These are phyloP conservation scores for Argyrosomus japonicus DNA, from an alignment of 2,113 vertebrate species.

Conservation along the genomic window DNA sequence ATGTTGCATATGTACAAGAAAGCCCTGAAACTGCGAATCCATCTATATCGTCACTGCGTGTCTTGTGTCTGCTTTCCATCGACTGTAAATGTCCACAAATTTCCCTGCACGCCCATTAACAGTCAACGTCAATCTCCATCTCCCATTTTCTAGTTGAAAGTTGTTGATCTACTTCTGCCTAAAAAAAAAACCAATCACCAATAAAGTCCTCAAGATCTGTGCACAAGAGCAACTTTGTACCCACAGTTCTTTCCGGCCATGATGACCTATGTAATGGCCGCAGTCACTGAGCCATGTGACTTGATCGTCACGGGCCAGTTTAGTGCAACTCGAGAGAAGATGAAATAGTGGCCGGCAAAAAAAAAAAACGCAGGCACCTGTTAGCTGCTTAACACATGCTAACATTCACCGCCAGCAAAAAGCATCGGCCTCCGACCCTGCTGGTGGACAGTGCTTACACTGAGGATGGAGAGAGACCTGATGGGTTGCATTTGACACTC, in stretches of 20 bases:
- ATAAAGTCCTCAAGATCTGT: background rate
- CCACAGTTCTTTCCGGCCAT: constrained; percentile 24
- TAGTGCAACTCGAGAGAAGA: constrained; percentile 65
- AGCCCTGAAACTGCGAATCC: constrained; percentile 77
- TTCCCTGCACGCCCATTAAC: constrained; percentile 14
- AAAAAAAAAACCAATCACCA: background rate
- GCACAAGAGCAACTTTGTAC: constrained; percentile 8
- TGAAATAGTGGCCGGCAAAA: constrained; percentile 27
- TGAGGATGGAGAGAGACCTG: constrained; percentile 47
- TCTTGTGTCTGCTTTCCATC: constrained; percentile 36
- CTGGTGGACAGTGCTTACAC: constrained; percentile 62
- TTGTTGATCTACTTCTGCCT: background rate
- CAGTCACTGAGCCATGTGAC: background rate
- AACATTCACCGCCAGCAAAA: constrained; percentile 16
- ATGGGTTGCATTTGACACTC: constrained; percentile 27
- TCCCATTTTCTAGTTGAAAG: background rate
- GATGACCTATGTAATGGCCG: background rate
- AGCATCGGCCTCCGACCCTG: constrained; percentile 29
- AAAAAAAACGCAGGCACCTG: background rate
- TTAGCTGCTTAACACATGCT: constrained; percentile 26
- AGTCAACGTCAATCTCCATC: constrained; percentile 25
- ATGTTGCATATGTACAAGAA: constrained; percentile 80
- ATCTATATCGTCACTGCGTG: constrained; percentile 61
- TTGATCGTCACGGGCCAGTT: constrained; percentile 34
- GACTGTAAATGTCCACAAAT: constrained; percentile 19